Evolutionary conservation across 92 coral and sea anemone genomes (phyloP), one percentile per base, ranked within the genome.

Genomic region (Hydrozoanthus gracilis): DNA sequence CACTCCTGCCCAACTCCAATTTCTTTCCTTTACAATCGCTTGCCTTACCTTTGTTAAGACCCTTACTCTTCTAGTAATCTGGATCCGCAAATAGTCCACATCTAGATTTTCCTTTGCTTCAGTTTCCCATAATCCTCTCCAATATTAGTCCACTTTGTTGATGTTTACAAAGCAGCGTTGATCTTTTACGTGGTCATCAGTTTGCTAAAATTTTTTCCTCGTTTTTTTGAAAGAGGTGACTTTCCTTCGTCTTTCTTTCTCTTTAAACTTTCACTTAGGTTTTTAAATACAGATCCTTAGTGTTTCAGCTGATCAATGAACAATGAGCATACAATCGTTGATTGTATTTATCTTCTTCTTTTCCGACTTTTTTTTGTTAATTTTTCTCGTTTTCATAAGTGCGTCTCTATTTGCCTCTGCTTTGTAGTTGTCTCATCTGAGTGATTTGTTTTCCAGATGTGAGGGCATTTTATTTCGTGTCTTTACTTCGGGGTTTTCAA

Each of bases 241-340:
- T 50, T 73, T 49, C 39, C 2, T 27, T 27, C 39, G 39, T 27
- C 39, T 27, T 27, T 27, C 39, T 27, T 27, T 27, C 39, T 73
- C 60, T 50, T 60, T 8, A 73, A 60, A n/a, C 60, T 48, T 12
- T 73, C 8, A n/a, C 56, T 17, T 18, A 51, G 62, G 79, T 75
- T 51, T 51, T 75, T 75, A 15, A 71, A 8, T 75, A 27, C 39
- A 27, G 39, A 27, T 27, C 39, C 39, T 27, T 14, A 18, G 79
- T 76, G 82, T 20, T 76, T 51, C 6, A 76, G 66, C 64, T 51
- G 51, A n/a, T 73, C 58, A 14, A 73, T 73, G 20, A 73, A 73
- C 47, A 11, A 39, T 7, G 77, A 45, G 12, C 45, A 55, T 11
- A 8, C 77, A 8, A 45, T 73, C 13, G 46, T 12, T 3, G 77